These are phyloP conservation scores for Phyllotis vaccarum DNA, from an alignment of 2,797 vertebrate genomes.

Conservation along the genomic window DNA sequence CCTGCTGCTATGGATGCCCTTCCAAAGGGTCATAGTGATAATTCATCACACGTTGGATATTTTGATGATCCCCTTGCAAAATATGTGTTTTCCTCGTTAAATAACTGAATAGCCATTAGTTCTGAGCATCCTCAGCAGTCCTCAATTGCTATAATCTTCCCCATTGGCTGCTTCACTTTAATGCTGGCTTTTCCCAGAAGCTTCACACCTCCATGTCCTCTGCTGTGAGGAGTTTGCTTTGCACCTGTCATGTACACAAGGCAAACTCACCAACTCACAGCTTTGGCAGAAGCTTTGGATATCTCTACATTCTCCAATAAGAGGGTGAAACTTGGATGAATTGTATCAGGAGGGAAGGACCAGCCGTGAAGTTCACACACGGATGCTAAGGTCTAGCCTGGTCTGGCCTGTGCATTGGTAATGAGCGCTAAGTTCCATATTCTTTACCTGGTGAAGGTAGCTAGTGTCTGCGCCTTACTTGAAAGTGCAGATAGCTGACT, in stretches of 20 bases:
- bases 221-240: accelerated
- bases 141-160: too few species aligned
- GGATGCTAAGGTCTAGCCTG: not conserved
- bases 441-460: not conserved
- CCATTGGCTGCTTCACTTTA: not conserved
- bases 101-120: not conserved
- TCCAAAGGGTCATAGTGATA: not conserved
- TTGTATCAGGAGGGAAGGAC: not conserved
- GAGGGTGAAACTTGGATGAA: not conserved
- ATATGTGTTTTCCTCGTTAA: not conserved
- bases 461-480: not conserved
- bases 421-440: not conserved
- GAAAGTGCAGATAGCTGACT: not conserved
- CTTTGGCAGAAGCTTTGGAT: not conserved
- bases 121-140: not conserved
- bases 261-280: accelerated
- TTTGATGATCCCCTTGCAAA: not conserved
- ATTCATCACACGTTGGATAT: not conserved
- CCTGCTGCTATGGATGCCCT: not conserved
- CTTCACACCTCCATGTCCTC: not conserved
- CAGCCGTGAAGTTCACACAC: not conserved
- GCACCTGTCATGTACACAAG: not conserved
- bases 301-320: not conserved
- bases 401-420: not conserved
- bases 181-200: not conserved